A percentile compares a stretch with the other conserved stretches of the same genome.
Conservation (phyloP, 30 jellyfish, hydroid and myxozoan species). For the Nemopilema nomurai region DNA sequence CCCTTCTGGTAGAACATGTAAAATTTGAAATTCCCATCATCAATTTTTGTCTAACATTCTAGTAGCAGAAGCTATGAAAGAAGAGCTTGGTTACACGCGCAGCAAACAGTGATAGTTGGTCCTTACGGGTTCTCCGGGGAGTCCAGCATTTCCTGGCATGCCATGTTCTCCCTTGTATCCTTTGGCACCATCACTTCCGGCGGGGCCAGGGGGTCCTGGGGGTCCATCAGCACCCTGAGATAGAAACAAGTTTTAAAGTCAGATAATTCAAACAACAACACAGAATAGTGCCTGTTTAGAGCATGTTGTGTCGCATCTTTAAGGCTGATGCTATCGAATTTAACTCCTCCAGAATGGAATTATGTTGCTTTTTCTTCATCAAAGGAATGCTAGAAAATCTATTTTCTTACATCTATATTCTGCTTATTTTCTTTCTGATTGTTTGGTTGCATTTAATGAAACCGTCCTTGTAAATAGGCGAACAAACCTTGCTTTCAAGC, state of each 20-base stretch:
- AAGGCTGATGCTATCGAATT: too few relatives aligned
- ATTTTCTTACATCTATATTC: too few relatives aligned
- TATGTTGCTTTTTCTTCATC: too few relatives aligned
- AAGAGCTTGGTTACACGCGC: neutral
- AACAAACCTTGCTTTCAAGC: too few relatives aligned
- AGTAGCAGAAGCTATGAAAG: neutral
- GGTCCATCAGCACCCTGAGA: conserved; percentile 85
- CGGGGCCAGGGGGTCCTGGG: conserved; percentile 96
- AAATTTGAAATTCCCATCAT: neutral
- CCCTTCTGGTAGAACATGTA: too few relatives aligned
- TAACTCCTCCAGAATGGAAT: too few relatives aligned
- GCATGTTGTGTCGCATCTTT: neutral
- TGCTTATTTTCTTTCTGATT: too few relatives aligned
- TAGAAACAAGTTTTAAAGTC: neutral
- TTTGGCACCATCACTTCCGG: conserved; percentile 96
- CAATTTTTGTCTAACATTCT: too few relatives aligned
- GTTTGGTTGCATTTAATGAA: too few relatives aligned
- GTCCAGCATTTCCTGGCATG: conserved; percentile 89
- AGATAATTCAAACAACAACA: neutral
- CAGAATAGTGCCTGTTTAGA: neutral
- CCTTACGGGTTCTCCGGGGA: conserved; percentile 81
- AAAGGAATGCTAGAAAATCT: too few relatives aligned
- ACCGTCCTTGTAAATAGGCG: too few relatives aligned
- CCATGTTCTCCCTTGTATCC: conserved; percentile 93
- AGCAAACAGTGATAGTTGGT: neutral